These are phyloP conservation scores for Homarus americanus DNA, from an alignment of 1,140 invertebrate genomes.

Conservation along the genomic window DNA sequence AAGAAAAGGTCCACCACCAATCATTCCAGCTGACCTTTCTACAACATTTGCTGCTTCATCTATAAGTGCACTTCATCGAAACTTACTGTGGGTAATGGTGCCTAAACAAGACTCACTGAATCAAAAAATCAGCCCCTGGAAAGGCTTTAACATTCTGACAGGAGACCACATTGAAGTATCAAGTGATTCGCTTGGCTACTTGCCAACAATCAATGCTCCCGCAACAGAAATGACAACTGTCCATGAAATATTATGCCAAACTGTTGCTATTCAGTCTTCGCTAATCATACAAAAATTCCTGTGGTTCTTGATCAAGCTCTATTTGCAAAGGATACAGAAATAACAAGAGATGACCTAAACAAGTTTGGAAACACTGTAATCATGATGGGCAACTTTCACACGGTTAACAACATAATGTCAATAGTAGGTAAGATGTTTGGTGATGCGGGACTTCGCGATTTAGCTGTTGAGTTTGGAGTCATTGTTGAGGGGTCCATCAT, in stretches of 20 bases:
- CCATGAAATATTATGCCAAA: no score
- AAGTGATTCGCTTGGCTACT: not conserved
- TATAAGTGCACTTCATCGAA: not conserved
- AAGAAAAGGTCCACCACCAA: slow-evolving; percentile 12
- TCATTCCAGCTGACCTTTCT: not conserved
- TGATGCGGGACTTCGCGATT: not conserved
- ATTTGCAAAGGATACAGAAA: not conserved
- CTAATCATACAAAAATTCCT: no score
- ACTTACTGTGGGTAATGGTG: not conserved
- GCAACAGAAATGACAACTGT: no score
- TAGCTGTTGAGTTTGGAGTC: not conserved
- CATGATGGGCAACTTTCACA: not conserved
- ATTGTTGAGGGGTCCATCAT: not conserved
- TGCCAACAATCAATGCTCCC: slow-evolving; percentile 7
- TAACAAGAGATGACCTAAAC: not conserved
- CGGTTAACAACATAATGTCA: not conserved
- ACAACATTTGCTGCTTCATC: not conserved
- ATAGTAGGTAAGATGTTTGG: not conserved
- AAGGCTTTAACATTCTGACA: no score
- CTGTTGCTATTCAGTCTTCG: no score
- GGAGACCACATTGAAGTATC: no score
- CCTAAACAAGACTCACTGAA: not conserved
- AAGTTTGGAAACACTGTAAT: not conserved
- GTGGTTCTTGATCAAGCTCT: slow-evolving; percentile 14
- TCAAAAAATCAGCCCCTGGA: not conserved